Conservation (phyloP, 2,113 vertebrate genomes). For the Todiramphus saurophagus region DNA sequence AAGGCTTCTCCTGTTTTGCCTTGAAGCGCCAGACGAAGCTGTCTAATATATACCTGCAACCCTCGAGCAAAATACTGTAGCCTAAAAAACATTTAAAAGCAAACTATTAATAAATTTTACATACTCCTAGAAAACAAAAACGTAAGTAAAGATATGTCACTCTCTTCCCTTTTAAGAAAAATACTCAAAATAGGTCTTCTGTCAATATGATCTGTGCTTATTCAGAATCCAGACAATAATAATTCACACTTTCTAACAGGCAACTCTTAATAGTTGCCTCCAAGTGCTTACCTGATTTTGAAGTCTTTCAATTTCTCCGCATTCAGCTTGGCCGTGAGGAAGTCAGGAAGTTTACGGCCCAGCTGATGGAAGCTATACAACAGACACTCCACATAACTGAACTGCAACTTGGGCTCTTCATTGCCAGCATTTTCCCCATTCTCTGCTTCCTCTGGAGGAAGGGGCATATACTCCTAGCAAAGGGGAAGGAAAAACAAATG, state of each 20-base stretch:
- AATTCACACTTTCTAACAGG: not conserved
- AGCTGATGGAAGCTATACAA: slow-evolving; percentile 95
- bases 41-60: slow-evolving; percentile 95
- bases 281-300: slow-evolving; percentile 87
- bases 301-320: slow-evolving; percentile 96
- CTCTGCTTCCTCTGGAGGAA: slow-evolving; percentile 94
- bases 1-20: slow-evolving; percentile 96
- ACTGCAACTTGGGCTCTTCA: slow-evolving; percentile 96
- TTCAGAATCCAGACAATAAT: not conserved
- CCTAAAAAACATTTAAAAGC: slow-evolving; percentile 67
- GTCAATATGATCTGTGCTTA: not conserved
- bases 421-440: slow-evolving; percentile 90
- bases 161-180: not conserved
- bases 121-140: not conserved
- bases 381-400: slow-evolving; percentile 97
- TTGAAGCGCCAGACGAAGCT: slow-evolving; percentile 94
- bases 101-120: not conserved
- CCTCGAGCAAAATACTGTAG: slow-evolving; percentile 97
- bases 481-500: not conserved
- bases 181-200: not conserved
- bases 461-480: slow-evolving; percentile 92
- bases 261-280: not conserved
- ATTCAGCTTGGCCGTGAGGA: slow-evolving; percentile 93
- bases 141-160: not conserved
- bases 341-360: slow-evolving; percentile 94